Percentiles rank a stretch among this genome's conserved stretches.
phyloP scores from a whole-genome alignment of 2,888 invertebrate species.

The Cheiracanthium punctorium region DNA sequence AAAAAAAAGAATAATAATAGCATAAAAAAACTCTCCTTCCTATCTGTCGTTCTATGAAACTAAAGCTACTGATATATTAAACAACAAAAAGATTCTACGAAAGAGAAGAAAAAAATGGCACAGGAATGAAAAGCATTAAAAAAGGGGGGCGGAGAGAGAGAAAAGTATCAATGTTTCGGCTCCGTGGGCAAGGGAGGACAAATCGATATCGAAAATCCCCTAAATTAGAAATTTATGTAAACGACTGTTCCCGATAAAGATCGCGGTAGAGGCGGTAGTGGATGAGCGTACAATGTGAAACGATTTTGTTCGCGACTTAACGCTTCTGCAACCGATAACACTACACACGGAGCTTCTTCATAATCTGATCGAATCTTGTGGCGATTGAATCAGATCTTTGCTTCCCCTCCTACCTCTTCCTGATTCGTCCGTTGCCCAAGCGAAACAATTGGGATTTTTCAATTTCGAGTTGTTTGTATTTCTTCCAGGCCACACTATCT shows the following conservation, averaged over 20 bases:
- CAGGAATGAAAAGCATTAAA: too few relatives aligned
- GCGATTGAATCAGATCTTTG: slow-evolving; percentile 2
- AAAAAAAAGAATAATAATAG: not conserved
- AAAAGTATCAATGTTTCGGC: slow-evolving; percentile 1
- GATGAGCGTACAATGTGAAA: slow-evolving; percentile 33
- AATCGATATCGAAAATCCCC: not conserved
- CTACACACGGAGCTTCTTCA: not conserved
- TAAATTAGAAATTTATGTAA: slow-evolving; percentile 58
- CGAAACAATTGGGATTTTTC: slow-evolving; percentile 28
- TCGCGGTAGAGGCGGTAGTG: slow-evolving; percentile 22
- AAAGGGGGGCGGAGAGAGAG: not conserved
- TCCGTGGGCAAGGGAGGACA: not conserved
- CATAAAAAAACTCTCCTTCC: not conserved
- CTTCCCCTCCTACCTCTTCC: not conserved
- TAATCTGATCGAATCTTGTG: slow-evolving; percentile 9
- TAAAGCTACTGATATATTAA: not conserved
- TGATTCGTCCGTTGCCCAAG: slow-evolving; percentile 23
- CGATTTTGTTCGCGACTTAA: slow-evolving; percentile 56
- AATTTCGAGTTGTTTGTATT: not conserved
- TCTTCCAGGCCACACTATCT: not conserved
- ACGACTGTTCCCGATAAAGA: slow-evolving; percentile 36
- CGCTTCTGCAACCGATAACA: slow-evolving; percentile 28
- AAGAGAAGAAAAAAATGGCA: not conserved
- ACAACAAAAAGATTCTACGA: slow-evolving; percentile 8
- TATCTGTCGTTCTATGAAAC: not conserved